Conservation (phyloP, 2,888 invertebrate species). For the Callyntrura guangdongensis region DNA sequence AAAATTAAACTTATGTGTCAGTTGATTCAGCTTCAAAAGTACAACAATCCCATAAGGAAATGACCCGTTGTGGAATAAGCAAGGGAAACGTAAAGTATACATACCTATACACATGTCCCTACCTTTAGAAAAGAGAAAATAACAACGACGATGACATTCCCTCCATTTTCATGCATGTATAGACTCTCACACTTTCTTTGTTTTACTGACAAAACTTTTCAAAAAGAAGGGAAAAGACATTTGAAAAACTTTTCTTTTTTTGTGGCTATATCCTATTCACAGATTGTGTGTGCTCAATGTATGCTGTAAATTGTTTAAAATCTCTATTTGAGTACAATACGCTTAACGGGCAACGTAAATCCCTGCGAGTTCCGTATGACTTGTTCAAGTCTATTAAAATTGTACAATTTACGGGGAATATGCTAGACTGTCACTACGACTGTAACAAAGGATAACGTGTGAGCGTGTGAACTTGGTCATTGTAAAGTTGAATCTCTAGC, state of each 20-base stretch:
- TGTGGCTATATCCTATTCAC: slow-evolving; percentile 6
- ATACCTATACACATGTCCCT: background rate
- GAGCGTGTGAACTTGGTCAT: background rate
- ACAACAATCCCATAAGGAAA: slow-evolving; percentile 60
- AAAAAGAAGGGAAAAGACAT: slow-evolving; percentile 10
- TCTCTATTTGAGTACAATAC: background rate
- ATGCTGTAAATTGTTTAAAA: background rate
- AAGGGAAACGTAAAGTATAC: background rate
- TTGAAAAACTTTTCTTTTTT: background rate
- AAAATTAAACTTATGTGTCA: slow-evolving; percentile 67
- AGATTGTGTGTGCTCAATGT: slow-evolving; percentile 31
- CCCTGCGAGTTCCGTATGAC: background rate
- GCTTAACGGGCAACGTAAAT: background rate
- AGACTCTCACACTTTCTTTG: slow-evolving; percentile 21
- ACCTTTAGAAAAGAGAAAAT: slow-evolving; percentile 11
- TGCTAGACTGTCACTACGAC: background rate
- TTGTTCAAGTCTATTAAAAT: background rate
- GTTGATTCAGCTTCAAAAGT: slow-evolving; percentile 56
- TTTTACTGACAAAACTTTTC: slow-evolving; percentile 25
- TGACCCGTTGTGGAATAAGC: slow-evolving; percentile 50
- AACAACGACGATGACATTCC: slow-evolving; percentile 34
- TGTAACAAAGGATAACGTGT: background rate
- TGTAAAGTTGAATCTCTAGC: background rate
- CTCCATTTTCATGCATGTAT: slow-evolving; percentile 56
- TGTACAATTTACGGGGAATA: slow-evolving; percentile 31